Percentiles rank a stretch among this genome's conserved stretches.
These are phyloP conservation scores for Lagopus leucura DNA, from an alignment of 2,113 vertebrate genomes.

Conservation along the genomic window DNA sequence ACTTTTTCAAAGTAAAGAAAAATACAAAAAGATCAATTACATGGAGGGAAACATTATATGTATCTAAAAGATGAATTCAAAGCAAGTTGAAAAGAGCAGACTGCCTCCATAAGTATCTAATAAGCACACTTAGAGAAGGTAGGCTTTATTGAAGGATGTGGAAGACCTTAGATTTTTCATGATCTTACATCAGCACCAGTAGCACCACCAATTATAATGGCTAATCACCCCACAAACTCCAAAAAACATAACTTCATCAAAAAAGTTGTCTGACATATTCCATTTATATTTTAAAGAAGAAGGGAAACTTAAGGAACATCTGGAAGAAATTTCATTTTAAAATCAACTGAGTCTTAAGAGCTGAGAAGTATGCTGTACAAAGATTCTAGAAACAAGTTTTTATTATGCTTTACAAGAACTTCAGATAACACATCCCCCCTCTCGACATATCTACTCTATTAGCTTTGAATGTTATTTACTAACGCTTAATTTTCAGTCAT, in stretches of 20 bases:
- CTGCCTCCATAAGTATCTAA: neutral
- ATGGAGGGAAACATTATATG: neutral
- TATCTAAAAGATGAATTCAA: neutral
- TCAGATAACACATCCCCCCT: neutral
- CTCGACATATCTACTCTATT: neutral
- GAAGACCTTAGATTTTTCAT: neutral
- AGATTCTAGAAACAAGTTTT: neutral
- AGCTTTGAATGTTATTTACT: neutral
- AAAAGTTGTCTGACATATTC: neutral
- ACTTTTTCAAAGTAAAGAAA: neutral
- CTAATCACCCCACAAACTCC: neutral
- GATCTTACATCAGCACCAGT: neutral
- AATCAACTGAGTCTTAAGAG: neutral
- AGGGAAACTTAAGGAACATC: neutral
- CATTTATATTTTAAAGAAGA: neutral
- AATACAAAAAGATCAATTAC: neutral
- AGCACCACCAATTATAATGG: neutral
- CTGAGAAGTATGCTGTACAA: neutral
- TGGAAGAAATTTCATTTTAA: neutral
- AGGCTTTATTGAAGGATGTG: neutral
- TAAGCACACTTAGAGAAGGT: neutral
- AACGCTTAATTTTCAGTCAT: neutral
- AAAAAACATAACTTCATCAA: neutral
- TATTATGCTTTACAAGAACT: neutral
- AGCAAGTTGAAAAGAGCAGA: neutral